Conservation (phyloP, 2,113 vertebrate genomes). For the Henicopernis longicauda region DNA sequence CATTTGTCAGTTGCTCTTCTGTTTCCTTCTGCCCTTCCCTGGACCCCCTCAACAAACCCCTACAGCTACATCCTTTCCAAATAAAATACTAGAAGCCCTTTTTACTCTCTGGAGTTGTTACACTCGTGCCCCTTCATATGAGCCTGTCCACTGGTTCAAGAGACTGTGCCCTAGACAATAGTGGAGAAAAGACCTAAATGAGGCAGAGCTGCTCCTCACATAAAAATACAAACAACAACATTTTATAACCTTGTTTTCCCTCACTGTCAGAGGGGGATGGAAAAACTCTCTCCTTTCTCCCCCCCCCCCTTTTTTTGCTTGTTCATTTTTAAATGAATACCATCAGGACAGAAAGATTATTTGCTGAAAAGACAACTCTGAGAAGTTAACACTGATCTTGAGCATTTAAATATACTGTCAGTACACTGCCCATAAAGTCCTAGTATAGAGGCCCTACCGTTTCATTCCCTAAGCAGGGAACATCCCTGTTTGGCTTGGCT, state of each 20-base stretch:
- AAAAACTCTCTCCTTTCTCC: background rate
- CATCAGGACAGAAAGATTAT: background rate
- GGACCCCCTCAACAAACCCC: background rate
- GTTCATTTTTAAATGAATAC: background rate
- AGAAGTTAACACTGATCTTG: background rate
- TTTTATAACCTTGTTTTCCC: background rate
- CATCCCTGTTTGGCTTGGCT: constrained; percentile 43
- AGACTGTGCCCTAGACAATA: background rate
- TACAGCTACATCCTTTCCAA: background rate
- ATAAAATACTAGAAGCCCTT: background rate
- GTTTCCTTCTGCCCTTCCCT: background rate
- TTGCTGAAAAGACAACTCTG: background rate
- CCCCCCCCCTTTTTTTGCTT: background rate
- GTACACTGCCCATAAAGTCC: background rate
- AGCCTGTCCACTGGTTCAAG: background rate
- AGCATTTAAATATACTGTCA: background rate
- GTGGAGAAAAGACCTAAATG: background rate
- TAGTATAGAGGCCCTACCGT: background rate
- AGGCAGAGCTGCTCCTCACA: background rate
- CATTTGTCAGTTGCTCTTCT: background rate
- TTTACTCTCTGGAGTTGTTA: background rate
- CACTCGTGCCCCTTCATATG: background rate
- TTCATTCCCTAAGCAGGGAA: background rate
- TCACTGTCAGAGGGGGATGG: background rate
- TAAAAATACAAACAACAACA: background rate